These are phyloP conservation scores for Lysandra bellargus DNA, from an alignment of 2,888 invertebrate species.

Conservation along the genomic window DNA sequence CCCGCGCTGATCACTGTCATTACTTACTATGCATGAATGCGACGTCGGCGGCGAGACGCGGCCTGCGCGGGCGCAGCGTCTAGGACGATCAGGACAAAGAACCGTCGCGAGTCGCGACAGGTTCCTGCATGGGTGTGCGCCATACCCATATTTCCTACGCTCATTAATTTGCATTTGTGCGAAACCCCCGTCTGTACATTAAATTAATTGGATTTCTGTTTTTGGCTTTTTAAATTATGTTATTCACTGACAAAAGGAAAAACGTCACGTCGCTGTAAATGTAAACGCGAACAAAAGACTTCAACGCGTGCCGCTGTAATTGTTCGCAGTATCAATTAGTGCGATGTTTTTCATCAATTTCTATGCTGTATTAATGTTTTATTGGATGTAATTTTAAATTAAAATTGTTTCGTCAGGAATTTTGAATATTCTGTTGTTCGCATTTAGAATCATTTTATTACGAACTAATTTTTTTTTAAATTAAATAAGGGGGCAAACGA, in stretches of 20 bases:
- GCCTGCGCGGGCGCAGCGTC: slow-evolving; percentile 45
- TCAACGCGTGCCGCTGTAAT: slow-evolving; percentile 23
- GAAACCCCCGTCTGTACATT: slow-evolving; percentile 53
- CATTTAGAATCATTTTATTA: neutral
- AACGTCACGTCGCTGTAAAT: neutral
- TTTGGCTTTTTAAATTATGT: slow-evolving; percentile 22
- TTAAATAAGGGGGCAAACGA: too few species aligned
- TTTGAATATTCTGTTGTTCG: neutral
- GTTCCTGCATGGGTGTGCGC: slow-evolving; percentile 72
- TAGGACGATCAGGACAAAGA: slow-evolving; percentile 76
- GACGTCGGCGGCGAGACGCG: slow-evolving; percentile 49
- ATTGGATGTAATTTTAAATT: neutral
- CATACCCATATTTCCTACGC: slow-evolving; percentile 63
- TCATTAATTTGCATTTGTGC: slow-evolving; percentile 65
- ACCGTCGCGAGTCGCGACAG: slow-evolving; percentile 63
- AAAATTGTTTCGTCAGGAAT: neutral
- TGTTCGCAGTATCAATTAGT: slow-evolving; percentile 1
- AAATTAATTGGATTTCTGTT: slow-evolving; percentile 47
- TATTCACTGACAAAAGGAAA: slow-evolving; percentile 18
- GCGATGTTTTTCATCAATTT: neutral
- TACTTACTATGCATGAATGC: slow-evolving; percentile 81
- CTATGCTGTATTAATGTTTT: neutral
- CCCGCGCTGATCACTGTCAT: slow-evolving; percentile 70
- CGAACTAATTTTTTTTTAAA: neutral
- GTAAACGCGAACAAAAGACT: slow-evolving; percentile 25